phyloP scores from a whole-genome alignment of 2,113 vertebrate genomes.

The Empidonax traillii region DNA sequence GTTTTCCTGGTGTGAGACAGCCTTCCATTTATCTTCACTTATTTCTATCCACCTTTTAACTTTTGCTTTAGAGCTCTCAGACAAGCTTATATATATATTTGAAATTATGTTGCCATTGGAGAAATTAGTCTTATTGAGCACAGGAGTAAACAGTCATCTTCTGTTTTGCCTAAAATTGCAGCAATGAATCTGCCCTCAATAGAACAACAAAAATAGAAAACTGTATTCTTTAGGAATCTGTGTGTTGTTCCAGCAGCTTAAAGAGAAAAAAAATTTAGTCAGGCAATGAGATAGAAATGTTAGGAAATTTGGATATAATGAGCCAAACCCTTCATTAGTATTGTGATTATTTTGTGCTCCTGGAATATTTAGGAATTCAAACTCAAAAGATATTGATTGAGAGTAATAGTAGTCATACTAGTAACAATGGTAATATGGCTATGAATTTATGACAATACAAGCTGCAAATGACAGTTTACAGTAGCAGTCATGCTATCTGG shows the following conservation, averaged over 20 bases:
- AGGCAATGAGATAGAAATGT: neutral
- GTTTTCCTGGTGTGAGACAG: neutral
- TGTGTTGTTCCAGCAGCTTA: neutral
- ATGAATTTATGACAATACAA: neutral
- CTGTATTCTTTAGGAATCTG: neutral
- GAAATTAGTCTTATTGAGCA: neutral
- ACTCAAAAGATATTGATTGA: neutral
- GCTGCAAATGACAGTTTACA: neutral
- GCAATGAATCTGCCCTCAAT: neutral
- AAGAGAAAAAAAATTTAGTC: neutral
- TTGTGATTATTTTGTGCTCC: neutral
- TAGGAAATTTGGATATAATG: neutral
- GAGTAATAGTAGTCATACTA: neutral
- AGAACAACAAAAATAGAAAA: neutral
- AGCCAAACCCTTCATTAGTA: neutral
- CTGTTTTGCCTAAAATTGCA: neutral
- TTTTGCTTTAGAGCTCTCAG: neutral
- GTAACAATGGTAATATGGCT: neutral
- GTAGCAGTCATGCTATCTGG: neutral
- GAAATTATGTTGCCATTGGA: neutral
- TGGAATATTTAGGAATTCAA: neutral
- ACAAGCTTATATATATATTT: neutral
- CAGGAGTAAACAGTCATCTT: neutral
- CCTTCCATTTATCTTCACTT: neutral
- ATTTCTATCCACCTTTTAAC: neutral